Evolutionary conservation across 2,888 invertebrate species (phyloP), one percentile per base, ranked within the genome.

Genomic region (Athalia cordata): DNA sequence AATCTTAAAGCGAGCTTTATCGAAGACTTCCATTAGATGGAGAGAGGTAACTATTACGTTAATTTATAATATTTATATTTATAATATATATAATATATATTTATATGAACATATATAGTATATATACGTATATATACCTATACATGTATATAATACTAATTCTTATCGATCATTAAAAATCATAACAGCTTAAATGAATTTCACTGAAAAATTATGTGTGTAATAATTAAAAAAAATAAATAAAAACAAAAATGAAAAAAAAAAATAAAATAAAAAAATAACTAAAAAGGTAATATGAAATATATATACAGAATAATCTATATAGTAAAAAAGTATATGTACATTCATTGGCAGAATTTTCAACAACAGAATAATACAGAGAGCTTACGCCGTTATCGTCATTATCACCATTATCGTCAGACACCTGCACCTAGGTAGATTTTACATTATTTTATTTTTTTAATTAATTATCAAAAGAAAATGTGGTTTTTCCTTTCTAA

Each of bases 321-420:
- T 64, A 57, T 62, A 62, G 50, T 57, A 62, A 77, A 76, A 74
- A 78, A 74, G 72, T 78, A 81, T 85, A 85, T 87, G 80, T 87
- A 87, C 87, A 87, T 84, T 86, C 86, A 86, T 87, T 87, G 86
- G 86, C 85, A 85, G 84, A 83, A 84, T 85, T 81, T n/a, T 62
- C 61, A 45, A 75, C 74, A 50, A 62, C 74, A 62, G 74, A 62
- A 75, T 75, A 75, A 50, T 13, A 75, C 74, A 75, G 62, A 75
- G 62, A 75, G 62, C 62, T 70, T 47, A 59, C 57, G 6, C 55
- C 47, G n/a, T 7, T 61, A 5, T 70, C 45, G 29, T 7, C 45
- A 57, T 52, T 5, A 13, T 13, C 6, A 52, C 3, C 9, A 52
- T 4, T 8, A 52, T 29, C 11, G 15, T 11, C 50, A 68, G n/a